A percentile compares a stretch with the other conserved stretches of the same genome.
Evolutionary conservation across 2,797 vertebrate genomes (phyloP).

Genomic region (Brachyrhaphis roseni): DNA sequence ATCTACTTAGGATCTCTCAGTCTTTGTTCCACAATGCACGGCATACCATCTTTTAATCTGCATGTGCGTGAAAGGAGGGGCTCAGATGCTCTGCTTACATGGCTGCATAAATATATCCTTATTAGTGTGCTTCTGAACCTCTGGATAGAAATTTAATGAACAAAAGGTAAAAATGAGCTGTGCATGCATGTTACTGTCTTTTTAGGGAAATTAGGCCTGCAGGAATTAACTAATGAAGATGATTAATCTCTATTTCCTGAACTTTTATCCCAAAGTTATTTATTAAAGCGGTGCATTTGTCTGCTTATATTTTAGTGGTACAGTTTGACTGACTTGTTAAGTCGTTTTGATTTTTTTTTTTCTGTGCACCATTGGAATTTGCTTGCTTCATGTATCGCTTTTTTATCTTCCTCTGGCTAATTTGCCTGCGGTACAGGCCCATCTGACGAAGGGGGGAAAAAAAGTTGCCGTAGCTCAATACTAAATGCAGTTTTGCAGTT

Average conservation of each 20-base stretch:
- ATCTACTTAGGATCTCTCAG: conserved; percentile 61
- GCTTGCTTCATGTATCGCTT: neutral
- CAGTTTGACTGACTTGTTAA: conserved; percentile 76
- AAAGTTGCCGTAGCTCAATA: conserved; percentile 51
- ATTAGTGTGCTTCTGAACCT: conserved; percentile 65
- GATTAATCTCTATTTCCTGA: conserved; percentile 77
- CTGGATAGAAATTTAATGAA: conserved; percentile 71
- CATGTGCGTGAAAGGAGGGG: conserved; percentile 47
- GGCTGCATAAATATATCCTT: conserved; percentile 55
- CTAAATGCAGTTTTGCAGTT: conserved; percentile 41
- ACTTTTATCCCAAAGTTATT: conserved; percentile 75
- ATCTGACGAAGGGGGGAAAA: conserved; percentile 1
- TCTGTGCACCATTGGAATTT: conserved; percentile 10
- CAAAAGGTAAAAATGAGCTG: conserved; percentile 74
- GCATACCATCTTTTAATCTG: conserved; percentile 71
- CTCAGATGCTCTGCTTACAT: conserved; percentile 34
- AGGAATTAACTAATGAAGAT: conserved; percentile 70
- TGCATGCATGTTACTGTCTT: conserved; percentile 63
- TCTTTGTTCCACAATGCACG: conserved; percentile 66
- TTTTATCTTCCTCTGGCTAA: conserved; percentile 13
- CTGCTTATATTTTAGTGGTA: conserved; percentile 57
- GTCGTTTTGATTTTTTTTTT: conserved; percentile 41
- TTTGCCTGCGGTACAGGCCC: conserved; percentile 25
- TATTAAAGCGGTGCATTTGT: conserved; percentile 76
- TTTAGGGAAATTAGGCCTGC: conserved; percentile 69